Conservation (phyloP, 2,797 vertebrate species). For the Anguilla megastoma region DNA sequence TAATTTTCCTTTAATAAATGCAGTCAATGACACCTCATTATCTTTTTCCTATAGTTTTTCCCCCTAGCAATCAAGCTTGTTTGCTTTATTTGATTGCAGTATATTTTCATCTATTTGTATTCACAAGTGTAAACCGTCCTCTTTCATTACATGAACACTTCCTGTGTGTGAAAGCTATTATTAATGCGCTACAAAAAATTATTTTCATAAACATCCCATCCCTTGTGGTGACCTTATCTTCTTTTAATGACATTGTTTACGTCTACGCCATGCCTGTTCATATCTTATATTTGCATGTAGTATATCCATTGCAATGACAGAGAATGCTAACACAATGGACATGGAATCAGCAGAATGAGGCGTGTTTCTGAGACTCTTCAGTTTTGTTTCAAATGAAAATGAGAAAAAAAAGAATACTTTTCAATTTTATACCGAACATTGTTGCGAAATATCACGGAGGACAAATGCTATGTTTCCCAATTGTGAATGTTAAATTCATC, state of each 20-base stretch:
- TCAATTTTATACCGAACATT: conserved; percentile 44
- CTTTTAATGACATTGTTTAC: background rate
- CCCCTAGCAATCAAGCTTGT: background rate
- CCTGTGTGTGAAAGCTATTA: background rate
- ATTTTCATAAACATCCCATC: background rate
- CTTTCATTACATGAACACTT: background rate
- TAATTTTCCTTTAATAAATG: background rate
- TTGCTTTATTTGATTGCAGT: background rate
- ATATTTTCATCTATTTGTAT: background rate
- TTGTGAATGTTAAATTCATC: conserved; percentile 69
- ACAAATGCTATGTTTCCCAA: conserved; percentile 69
- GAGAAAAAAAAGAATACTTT: conserved; percentile 26
- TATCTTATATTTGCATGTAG: background rate
- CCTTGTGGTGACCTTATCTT: background rate
- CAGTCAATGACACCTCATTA: background rate
- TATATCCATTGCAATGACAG: background rate
- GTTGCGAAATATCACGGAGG: conserved; percentile 69
- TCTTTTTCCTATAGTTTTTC: background rate
- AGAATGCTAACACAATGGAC: conserved; percentile 11
- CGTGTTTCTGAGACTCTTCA: conserved; percentile 2
- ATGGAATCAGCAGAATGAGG: conserved; percentile 4
- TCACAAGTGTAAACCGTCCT: background rate
- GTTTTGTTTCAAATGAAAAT: conserved; percentile 31
- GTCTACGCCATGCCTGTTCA: background rate
- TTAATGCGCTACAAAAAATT: background rate